Evolutionary conservation across 1,140 invertebrate species (phyloP), one percentile per base, ranked within the genome.

Genomic region (Littorina saxatilis): DNA sequence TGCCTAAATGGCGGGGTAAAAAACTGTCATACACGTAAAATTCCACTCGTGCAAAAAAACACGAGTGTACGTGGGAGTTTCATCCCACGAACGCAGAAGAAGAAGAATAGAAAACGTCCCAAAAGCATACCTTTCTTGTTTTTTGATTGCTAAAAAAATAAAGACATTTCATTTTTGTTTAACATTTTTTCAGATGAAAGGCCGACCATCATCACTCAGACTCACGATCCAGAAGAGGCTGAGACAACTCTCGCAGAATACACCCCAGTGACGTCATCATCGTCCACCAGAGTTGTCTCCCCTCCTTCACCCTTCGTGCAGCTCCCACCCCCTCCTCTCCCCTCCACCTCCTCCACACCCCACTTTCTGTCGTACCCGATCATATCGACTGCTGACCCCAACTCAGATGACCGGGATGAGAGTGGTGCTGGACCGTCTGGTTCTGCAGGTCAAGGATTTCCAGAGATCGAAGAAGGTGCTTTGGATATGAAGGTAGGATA

Each of bases 281-380:
- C 1, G 0, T 63, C 61, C 61, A 1, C 61, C 61, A 3, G 27
- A 27, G 13, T 29, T 11, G 7, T 13, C 61, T 63, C 61, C 29
- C 27, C 61, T 5, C 29, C 61, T 15, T 15, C 61, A 9, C 27
- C 61, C 29, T 27, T 32, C 23, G 9, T 39, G 17, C 35, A 39
- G 5, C 35, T 39, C 2, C 35, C 35, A 7, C 66, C 66, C 35
- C 66, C 35, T 17, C 66, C 35, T 35, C 35, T 39, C 35, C 66
- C 35, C 35, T 39, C 63, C 66, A 68, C 66, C 66, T 68, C 66
- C 35, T 35, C 35, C 66, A 68, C 66, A 32, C 66, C 66, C 15
- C 66, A 68, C 66, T 68, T 68, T 23, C 66, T 68, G 1, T 68
- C 66, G 32, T 68, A 35, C 66, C 63, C 66, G 29, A 39, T 23